Evolutionary conservation across 2,888 invertebrate species (phyloP), one percentile per base, ranked within the genome.

Genomic region (Galerucella nymphaeae): DNA sequence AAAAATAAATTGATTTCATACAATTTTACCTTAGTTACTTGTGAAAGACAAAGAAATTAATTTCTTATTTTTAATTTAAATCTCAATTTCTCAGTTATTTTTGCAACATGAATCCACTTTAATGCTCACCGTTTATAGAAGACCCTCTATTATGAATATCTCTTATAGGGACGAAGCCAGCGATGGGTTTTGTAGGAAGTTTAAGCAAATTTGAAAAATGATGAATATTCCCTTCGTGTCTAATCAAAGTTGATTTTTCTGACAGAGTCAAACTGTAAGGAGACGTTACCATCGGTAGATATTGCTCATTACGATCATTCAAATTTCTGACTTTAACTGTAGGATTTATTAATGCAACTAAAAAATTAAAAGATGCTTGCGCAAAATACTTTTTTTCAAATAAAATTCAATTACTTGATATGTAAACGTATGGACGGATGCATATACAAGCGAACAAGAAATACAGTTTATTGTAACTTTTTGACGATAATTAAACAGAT

Each of bases 301-400:
- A 94, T 53, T 86, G 85, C 83, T 92, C 92, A 73, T 89, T 90
- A 18, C 86, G 86, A 50, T 90, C 90, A 65, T 87, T 87, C n/a
- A 83, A 71, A 81, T 85, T 86, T 14, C 91, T 89, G 9, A 89
- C 80, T 59, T 86, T 85, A 67, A 92, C 89, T 84, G 90, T 91
- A 8, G 93, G 91, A 71, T 91, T 91, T 18, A 91, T 88, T 20
- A 95, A 87, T 85, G 94, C 92, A 55, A 94, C 93, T 90, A 87
- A 81, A 86, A 77, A 30, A 30, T 30, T 30, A 8, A 8, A 30
- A 30, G 0, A 0, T 6, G 8, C n/a, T n/a, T n/a, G n/a, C n/a
- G n/a, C n/a, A n/a, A n/a, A n/a, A n/a, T n/a, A n/a, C n/a, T 30
- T 5, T 30, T 30, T 30, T 30, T 30, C 30, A 30, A 30, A 30